phyloP scores from a whole-genome alignment of 2,888 invertebrate genomes.

The Drosophila pegasa region DNA sequence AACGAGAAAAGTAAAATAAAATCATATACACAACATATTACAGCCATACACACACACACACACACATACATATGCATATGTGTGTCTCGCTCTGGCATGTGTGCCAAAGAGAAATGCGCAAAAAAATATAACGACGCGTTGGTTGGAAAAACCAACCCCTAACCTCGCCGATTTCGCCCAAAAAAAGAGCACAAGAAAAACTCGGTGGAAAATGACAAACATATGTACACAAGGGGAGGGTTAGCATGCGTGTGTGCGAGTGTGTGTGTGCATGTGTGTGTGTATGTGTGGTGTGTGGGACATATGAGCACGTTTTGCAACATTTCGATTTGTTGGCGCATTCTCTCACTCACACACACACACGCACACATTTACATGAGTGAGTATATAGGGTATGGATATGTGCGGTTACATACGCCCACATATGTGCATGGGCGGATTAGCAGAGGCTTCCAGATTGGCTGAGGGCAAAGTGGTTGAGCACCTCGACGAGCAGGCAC shows the following conservation, averaged over 20 bases:
- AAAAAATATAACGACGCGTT: slow-evolving; percentile 61
- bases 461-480: slow-evolving; percentile 30
- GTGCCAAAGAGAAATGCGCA: slow-evolving; percentile 68
- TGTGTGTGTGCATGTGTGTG: slow-evolving; percentile 46
- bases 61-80: slow-evolving; percentile 41
- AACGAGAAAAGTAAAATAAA: slow-evolving; percentile 41
- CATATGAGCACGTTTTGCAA: slow-evolving; percentile 78
- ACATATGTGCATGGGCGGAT: slow-evolving; percentile 63
- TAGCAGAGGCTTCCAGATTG: slow-evolving; percentile 56
- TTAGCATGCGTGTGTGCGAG: slow-evolving; percentile 50
- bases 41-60: slow-evolving; percentile 49
- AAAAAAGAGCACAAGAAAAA: slow-evolving; percentile 50
- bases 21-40: slow-evolving; percentile 79
- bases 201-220: slow-evolving; percentile 59
- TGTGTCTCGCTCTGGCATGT: slow-evolving; percentile 67
- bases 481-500: slow-evolving; percentile 24
- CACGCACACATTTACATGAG: slow-evolving; percentile 25
- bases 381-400: slow-evolving; percentile 34
- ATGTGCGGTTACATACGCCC: slow-evolving; percentile 64
- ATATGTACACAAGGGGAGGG: slow-evolving; percentile 53
- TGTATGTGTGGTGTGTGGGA: slow-evolving; percentile 50
- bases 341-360: slow-evolving; percentile 45
- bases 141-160: slow-evolving; percentile 78
- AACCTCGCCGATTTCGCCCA: slow-evolving; percentile 58
- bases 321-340: slow-evolving; percentile 76